Evolutionary conservation across 2,888 invertebrate species (phyloP).

Genomic region (Lucinisca nassula): DNA sequence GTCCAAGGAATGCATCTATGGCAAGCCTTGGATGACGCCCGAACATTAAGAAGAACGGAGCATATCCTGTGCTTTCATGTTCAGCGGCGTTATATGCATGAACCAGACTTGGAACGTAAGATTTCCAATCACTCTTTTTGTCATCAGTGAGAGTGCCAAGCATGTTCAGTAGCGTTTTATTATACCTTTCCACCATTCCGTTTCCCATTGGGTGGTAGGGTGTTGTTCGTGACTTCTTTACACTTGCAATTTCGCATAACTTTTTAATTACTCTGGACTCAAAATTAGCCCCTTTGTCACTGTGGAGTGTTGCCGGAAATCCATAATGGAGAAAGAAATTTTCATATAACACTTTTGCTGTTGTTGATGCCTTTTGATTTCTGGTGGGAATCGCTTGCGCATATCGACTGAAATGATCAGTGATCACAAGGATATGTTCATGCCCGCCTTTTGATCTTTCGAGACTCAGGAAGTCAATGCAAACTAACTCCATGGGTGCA

Average conservation of each 20-base stretch:
- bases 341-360: conserved; percentile 27
- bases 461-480: conserved; percentile 27
- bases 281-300: conserved; percentile 35
- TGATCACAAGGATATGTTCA: conserved; percentile 22
- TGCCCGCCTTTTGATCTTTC: not conserved
- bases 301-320: not conserved
- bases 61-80: not conserved
- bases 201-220: conserved; percentile 7
- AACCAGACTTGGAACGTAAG: not conserved
- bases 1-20: not conserved
- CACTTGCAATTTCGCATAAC: not conserved
- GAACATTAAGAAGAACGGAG: not conserved
- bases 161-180: not conserved
- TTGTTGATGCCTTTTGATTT: conserved; percentile 48
- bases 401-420: conserved; percentile 39
- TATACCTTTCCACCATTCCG: conserved; percentile 1
- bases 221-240: not conserved
- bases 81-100: not conserved
- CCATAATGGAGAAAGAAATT: too few relatives aligned
- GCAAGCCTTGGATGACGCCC: not conserved
- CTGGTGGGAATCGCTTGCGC: conserved; percentile 36
- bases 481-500: conserved; percentile 33
- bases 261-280: conserved; percentile 41
- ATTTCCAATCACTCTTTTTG: not conserved
- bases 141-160: not conserved